phyloP scores from a whole-genome alignment of 2,888 invertebrate species.

The Tachina grossa region DNA sequence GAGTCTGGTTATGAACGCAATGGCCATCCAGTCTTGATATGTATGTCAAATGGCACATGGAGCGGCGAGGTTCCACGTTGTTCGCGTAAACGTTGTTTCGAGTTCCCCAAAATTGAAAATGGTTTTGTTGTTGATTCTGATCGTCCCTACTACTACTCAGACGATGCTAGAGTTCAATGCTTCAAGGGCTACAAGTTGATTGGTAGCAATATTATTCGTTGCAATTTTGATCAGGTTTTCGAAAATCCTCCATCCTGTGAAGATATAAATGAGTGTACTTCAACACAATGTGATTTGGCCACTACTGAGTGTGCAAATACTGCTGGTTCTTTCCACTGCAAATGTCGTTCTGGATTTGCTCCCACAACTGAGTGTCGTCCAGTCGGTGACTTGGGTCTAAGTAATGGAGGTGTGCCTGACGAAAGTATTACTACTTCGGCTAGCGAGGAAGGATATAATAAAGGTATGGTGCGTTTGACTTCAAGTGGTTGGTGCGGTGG shows the following conservation, averaged over 20 bases:
- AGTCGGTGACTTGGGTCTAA: constrained; percentile 91
- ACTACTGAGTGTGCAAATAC: constrained; percentile 96
- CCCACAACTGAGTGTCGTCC: constrained; percentile 95
- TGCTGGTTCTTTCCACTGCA: constrained; percentile 94
- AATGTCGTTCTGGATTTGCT: constrained; percentile 92
- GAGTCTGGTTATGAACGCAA: constrained; percentile 94
- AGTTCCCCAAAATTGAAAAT: constrained; percentile 92
- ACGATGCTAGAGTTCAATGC: constrained; percentile 96
- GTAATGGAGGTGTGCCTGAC: constrained; percentile 94
- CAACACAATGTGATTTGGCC: constrained; percentile 93
- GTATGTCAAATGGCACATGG: constrained; percentile 98
- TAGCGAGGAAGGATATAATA: constrained; percentile 91
- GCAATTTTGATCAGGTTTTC: constrained; percentile 92
- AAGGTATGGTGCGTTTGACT: constrained; percentile 92
- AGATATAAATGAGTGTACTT: constrained; percentile 95
- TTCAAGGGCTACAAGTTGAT: constrained; percentile 94
- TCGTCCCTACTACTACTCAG: constrained; percentile 91
- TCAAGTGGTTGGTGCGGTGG: constrained; percentile 96
- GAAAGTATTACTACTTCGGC: constrained; percentile 93
- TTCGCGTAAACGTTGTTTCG: constrained; percentile 85
- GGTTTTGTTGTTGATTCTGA: constrained; percentile 92
- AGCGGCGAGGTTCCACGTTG: constrained; percentile 95
- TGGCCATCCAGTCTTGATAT: constrained; percentile 94
- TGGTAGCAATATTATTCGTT: constrained; percentile 91
- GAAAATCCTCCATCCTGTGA: constrained; percentile 93